These are phyloP conservation scores for Pedionomus torquatus DNA, from an alignment of 2,113 vertebrate species.

Conservation along the genomic window DNA sequence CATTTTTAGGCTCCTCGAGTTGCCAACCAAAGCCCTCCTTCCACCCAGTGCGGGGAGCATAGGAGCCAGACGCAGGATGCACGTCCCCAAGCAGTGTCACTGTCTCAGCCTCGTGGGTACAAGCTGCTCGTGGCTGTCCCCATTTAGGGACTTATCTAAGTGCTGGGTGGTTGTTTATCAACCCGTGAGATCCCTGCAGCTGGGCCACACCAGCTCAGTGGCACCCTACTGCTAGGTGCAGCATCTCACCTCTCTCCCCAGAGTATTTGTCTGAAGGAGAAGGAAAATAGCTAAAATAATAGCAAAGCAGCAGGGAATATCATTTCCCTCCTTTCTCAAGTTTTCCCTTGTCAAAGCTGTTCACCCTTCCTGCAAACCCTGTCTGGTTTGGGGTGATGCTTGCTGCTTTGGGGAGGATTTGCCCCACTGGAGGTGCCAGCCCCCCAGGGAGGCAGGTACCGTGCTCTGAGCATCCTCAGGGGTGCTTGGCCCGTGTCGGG, in stretches of 20 bases:
- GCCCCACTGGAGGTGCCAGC: not conserved
- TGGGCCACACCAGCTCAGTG: fast-evolving
- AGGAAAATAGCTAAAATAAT: not conserved
- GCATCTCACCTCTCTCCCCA: not conserved
- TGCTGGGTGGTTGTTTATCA: not conserved
- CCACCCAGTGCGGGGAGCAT: fast-evolving
- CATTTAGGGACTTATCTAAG: too few species aligned
- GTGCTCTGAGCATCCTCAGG: not conserved
- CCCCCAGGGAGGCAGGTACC: not conserved
- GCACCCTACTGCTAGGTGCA: not conserved
- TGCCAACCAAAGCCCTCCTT: not conserved
- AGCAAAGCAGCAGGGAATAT: not conserved
- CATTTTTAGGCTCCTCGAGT: not conserved
- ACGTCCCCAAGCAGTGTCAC: fast-evolving
- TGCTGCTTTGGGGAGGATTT: not conserved
- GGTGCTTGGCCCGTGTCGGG: fast-evolving
- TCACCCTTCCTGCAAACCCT: not conserved
- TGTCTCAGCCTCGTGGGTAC: fast-evolving
- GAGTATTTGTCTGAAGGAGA: not conserved
- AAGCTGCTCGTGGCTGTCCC: not conserved
- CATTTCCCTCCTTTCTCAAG: not conserved
- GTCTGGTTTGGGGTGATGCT: not conserved
- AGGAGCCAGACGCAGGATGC: not conserved
- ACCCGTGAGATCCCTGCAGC: not conserved
- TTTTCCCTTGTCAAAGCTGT: not conserved